Evolutionary conservation across 2,113 vertebrate species (phyloP).

Genomic region (Sorex araneus): DNA sequence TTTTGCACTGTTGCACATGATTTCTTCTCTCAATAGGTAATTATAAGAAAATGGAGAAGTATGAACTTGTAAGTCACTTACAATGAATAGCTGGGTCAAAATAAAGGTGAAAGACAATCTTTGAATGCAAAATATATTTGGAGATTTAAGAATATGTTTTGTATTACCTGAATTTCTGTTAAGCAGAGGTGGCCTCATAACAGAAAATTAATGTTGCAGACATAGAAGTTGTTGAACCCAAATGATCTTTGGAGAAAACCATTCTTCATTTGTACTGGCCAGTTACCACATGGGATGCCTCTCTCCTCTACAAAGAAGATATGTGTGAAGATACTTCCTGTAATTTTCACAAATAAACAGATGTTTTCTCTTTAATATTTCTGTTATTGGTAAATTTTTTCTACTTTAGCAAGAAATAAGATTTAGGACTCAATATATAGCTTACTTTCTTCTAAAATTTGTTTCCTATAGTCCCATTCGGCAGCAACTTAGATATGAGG

Average conservation of each 20-base stretch:
- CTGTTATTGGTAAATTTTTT: constrained; percentile 5
- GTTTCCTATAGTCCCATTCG: background rate
- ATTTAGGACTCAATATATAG: background rate
- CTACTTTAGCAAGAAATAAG: constrained; percentile 5
- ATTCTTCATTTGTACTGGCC: constrained; percentile 26
- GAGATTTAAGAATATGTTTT: constrained; percentile 15
- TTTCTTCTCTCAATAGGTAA: constrained; percentile 57
- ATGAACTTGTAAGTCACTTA: constrained; percentile 60
- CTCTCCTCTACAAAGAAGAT: constrained; percentile 22
- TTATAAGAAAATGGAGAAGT: constrained; percentile 48
- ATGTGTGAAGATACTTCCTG: background rate
- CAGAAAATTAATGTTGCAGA: constrained; percentile 64
- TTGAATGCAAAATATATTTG: constrained; percentile 68
- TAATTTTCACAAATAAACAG: background rate
- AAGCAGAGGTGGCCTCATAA: constrained; percentile 11
- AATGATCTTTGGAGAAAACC: background rate
- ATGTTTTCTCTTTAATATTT: constrained; percentile 46
- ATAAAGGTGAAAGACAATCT: constrained; percentile 52
- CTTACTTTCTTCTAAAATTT: background rate
- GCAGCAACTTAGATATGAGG: background rate
- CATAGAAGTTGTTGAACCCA: constrained; percentile 52
- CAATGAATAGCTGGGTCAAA: constrained; percentile 46
- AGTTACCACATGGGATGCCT: background rate
- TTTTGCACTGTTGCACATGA: constrained; percentile 1
- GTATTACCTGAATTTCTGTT: constrained; percentile 45